Evolutionary conservation across 2,888 invertebrate species (phyloP), one percentile per base, ranked within the genome.

Genomic region (Ethmia dodecea): DNA sequence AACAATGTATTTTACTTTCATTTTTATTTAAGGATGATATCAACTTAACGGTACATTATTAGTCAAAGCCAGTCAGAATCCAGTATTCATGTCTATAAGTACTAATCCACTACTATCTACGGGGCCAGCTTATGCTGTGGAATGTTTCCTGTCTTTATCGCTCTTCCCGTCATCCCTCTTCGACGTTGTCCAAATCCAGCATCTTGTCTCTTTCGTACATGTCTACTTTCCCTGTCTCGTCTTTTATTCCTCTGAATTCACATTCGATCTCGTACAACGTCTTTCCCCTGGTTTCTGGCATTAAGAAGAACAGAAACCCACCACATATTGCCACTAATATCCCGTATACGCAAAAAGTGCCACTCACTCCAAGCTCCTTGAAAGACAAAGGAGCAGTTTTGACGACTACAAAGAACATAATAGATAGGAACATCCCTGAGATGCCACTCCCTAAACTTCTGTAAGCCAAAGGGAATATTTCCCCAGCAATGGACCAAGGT

Each of bases 401-500:
- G 2, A 93, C 90, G 0, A 90, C 89, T 0, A 88, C 57, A 49
- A 93, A 93, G 41, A 90, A 89, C 64, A 90, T 88, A 3, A 89
- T 57, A 12, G 90, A 91, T 0, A 89, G 81, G 34, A 89, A 84
- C 66, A 89, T 89, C 1, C 91, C 88, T 11, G 90, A 88, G 11
- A 92, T 76, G 0, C 92, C 91, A 16, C 92, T 88, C 0, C 92
- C 92, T 0, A 91, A 63, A 16, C 91, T 91, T 28, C 91, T 83
- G 33, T 88, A 88, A 1, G 84, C 83, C 13, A 89, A 71, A 0
- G 92, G 88, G 47, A 92, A 92, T 3, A 93, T 76, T 60, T 93
- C 93, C 0, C 92, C 92, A 39, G 91, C 89, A 60, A 93, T 88
- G 8, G 91, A 89, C 89, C 93, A 93, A 0, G 93, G 92, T 33